Base-by-base conservation (phyloP, 2,797 vertebrate species). In the Lophotriccus pileatus region DNA sequence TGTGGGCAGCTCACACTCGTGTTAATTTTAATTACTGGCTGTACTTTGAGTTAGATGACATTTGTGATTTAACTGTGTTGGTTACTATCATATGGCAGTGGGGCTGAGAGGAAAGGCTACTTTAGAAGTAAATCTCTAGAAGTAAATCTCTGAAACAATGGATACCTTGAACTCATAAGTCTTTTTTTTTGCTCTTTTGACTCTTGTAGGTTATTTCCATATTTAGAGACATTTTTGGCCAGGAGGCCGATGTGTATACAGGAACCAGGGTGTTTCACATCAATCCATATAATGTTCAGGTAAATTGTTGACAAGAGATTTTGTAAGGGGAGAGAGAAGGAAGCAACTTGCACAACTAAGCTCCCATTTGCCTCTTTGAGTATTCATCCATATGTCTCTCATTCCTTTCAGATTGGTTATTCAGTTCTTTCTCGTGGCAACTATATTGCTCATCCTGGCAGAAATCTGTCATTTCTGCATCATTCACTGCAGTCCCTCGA, bases 231-330 rank as follows among this genome's bases (percentile, higher is more conserved):
- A 95, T 99, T 79, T 99, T 99, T 97, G 98, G 98, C 22, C 98
- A 98, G 46, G 97, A 98, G 88, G 98, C 97, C 50, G 93, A 96
- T 58, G 98, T 98, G 3, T 99, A 99, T 91, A 96, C 93, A 3
- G 98, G 99, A 83, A 99, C 99, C 62, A 98, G 99, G 73, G 97
- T 98, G 32, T 99, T 99, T 95, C 98, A 98, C 94, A 99, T 99
- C 84, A 99, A 98, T 69, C 99, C 99, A 2, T 98, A 98, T 88
- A 98, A 98, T 28, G 94, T 99, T 89, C 99, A 99, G 99, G 99
- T 99, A 94, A 97, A 93, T 68, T 36, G 30, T 44, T 76, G 64
- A 15, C 30, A 21, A 34, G 58, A 72, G 27, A 12, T 74, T 90
- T 84, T 84, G 34, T 34, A 27, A 20, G 0, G 7, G 12, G 37